Conservation (phyloP, 2,113 vertebrate genomes). For the Gymnobelideus leadbeateri region DNA sequence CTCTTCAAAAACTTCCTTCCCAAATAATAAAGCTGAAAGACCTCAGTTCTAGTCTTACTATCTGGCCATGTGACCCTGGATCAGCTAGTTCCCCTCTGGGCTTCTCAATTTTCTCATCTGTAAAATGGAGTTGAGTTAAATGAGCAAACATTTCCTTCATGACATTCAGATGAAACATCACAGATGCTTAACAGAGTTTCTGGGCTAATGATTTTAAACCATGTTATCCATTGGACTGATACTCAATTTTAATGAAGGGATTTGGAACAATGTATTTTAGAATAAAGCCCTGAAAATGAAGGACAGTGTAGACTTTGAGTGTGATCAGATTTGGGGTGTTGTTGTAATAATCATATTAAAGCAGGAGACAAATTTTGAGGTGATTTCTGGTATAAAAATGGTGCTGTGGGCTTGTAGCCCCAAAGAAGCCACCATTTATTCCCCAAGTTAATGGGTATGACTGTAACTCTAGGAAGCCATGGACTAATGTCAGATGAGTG, state of each 20-base stretch:
- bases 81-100: not conserved
- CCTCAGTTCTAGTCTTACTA: not conserved
- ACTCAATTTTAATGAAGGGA: not conserved
- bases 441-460: slow-evolving; percentile 2
- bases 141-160: not conserved
- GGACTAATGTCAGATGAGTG: not conserved
- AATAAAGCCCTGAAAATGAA: not conserved
- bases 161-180: not conserved
- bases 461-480: slow-evolving; percentile 7
- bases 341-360: slow-evolving; percentile 48
- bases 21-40: not conserved
- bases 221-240: not conserved
- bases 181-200: not conserved
- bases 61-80: not conserved
- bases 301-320: not conserved
- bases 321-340: slow-evolving; percentile 20
- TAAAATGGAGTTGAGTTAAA: not conserved
- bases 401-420: not conserved
- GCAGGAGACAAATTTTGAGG: slow-evolving; percentile 22
- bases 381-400: slow-evolving; percentile 37
- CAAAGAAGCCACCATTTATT: not conserved
- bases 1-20: not conserved
- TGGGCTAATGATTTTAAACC: not conserved
- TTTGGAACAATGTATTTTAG: not conserved
- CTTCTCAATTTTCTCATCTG: not conserved